These are phyloP conservation scores for Papilio protenor DNA, from an alignment of 2,888 invertebrate genomes.

Conservation along the genomic window DNA sequence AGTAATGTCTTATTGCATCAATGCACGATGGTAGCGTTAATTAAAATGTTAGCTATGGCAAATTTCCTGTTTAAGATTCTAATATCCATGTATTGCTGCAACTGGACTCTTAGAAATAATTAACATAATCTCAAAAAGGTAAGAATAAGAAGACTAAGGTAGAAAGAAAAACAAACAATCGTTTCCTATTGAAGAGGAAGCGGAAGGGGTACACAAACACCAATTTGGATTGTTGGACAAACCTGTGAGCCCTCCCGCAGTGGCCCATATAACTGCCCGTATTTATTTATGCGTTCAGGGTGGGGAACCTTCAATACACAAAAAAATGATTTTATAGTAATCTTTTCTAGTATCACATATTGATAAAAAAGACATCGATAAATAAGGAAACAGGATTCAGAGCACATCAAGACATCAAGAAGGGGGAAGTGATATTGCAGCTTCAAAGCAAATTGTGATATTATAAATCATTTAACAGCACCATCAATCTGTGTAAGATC, in stretches of 20 bases:
- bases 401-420: constrained; percentile 50
- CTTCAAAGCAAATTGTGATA: constrained; percentile 63
- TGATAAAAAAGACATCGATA: constrained; percentile 65
- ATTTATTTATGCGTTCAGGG: constrained; percentile 85
- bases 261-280: constrained; percentile 87
- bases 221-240: constrained; percentile 83
- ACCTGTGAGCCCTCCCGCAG: constrained; percentile 88
- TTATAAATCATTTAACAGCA: constrained; percentile 21
- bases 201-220: constrained; percentile 81
- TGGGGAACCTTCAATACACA: constrained; percentile 88
- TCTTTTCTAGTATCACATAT: constrained; percentile 59
- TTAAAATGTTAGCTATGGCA: constrained; percentile 13
- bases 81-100: constrained; percentile 64
- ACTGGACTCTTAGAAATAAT: constrained; percentile 56
- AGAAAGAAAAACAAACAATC: constrained; percentile 54
- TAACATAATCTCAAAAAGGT: constrained; percentile 56
- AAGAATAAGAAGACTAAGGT: constrained; percentile 55
- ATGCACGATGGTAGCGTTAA: constrained; percentile 53
- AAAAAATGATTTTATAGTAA: constrained; percentile 77
- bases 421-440: constrained; percentile 59
- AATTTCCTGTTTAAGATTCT: neutral
- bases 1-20: constrained; percentile 66
- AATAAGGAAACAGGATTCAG: constrained; percentile 68
- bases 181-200: constrained; percentile 67
- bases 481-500: constrained; percentile 36